phyloP scores from a whole-genome alignment of 2,888 invertebrate species.

The Lydus trimaculatus region DNA sequence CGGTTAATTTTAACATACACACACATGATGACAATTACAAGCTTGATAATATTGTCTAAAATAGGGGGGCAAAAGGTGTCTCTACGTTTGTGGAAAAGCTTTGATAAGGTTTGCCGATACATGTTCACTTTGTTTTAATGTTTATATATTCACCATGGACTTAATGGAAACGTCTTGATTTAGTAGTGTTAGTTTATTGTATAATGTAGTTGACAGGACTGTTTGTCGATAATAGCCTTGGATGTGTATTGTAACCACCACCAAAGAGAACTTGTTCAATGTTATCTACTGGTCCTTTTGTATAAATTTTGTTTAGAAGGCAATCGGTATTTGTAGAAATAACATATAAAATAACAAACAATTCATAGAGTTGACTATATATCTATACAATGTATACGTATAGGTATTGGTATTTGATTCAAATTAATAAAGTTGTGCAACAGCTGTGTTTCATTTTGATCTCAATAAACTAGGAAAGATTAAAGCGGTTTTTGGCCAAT shows the following conservation, averaged over 20 bases:
- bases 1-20: constrained; percentile 5
- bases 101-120: not conserved
- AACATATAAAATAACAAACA: not conserved
- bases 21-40: not conserved
- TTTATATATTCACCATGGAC: constrained; percentile 14
- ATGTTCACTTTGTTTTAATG: not conserved
- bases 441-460: not conserved
- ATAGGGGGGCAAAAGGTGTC: not conserved
- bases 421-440: not conserved
- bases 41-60: not conserved
- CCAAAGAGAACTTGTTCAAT: constrained; percentile 37
- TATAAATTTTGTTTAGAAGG: constrained; percentile 1
- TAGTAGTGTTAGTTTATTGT: constrained; percentile 30
- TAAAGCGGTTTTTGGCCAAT: not conserved
- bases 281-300: constrained; percentile 30
- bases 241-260: constrained; percentile 33
- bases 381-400: too few species aligned
- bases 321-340: not conserved
- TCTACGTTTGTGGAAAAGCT: not conserved
- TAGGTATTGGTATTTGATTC: not conserved
- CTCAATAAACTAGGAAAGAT: too few species aligned
- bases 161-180: constrained; percentile 34
- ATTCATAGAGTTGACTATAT: not conserved
- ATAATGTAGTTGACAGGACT: constrained; percentile 30
- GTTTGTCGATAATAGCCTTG: constrained; percentile 31